A percentile compares a stretch with the other conserved stretches of the same genome.
phyloP scores from a whole-genome alignment of 1,140 invertebrate genomes.

The Calephelis virginiensis region DNA sequence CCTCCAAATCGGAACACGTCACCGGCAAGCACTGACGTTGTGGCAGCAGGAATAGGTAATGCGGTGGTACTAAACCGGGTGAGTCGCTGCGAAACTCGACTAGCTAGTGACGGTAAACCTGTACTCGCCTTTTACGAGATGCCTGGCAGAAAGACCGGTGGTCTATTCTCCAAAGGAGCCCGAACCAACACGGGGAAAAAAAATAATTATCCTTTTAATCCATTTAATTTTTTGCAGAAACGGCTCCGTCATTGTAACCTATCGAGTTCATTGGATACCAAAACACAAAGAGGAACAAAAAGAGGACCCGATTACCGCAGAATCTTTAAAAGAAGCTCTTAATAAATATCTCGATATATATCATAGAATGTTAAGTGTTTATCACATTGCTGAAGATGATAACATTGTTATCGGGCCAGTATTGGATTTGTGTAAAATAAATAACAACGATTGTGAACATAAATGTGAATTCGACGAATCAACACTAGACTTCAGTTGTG shows the following conservation, averaged over 20 bases:
- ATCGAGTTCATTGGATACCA: conserved; percentile 81
- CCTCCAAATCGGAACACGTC: no score
- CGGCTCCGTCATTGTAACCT: conserved; percentile 82
- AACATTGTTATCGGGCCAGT: conserved; percentile 74
- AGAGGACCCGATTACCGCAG: conserved; percentile 76
- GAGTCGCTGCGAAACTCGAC: no score
- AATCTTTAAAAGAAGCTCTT: conserved; percentile 73
- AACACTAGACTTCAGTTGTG: conserved; percentile 82
- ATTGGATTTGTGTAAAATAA: conserved; percentile 86
- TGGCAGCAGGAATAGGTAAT: no score
- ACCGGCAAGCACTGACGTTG: no score
- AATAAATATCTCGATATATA: conserved; percentile 70
- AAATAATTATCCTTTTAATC: background rate
- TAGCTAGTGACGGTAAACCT: no score
- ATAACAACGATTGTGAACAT: conserved; percentile 87
- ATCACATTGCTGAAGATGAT: conserved; percentile 76
- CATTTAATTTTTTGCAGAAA: conserved; percentile 70
- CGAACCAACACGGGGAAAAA: no score
- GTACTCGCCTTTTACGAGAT: no score
- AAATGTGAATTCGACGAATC: conserved; percentile 85
- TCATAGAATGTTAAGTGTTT: conserved; percentile 77
- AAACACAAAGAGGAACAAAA: conserved; percentile 72
- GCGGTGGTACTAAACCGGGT: no score
- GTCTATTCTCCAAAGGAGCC: no score
- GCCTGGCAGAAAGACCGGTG: no score